A percentile compares a stretch with the other conserved stretches of the same genome.
Evolutionary conservation across 2,113 vertebrate species (phyloP).

Genomic region (Mola mola): DNA sequence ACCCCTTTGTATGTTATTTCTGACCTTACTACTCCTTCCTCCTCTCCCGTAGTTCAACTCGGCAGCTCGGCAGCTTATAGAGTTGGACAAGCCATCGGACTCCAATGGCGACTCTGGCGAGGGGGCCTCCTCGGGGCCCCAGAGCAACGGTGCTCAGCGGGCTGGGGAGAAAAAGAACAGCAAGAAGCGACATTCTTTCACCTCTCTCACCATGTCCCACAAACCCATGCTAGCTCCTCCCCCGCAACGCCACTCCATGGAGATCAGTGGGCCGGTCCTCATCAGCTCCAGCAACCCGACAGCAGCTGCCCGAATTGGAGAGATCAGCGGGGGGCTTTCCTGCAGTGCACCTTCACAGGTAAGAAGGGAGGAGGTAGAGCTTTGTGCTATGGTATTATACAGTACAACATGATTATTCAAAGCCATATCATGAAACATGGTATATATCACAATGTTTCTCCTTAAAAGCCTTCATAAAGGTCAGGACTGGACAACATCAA

Average conservation of each 20-base stretch:
- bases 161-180: conserved; percentile 95
- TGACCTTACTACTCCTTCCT: conserved; percentile 18
- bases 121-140: conserved; percentile 85
- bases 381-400: too few species aligned
- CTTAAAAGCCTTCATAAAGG: too few species aligned
- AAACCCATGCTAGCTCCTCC: conserved; percentile 92
- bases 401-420: too few species aligned
- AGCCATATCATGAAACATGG: too few species aligned
- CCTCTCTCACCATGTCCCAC: conserved; percentile 97
- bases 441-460: too few species aligned
- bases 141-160: conserved; percentile 87
- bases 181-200: conserved; percentile 98
- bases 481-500: too few species aligned
- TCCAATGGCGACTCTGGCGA: conserved; percentile 85
- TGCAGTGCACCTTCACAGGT: conserved; percentile 98
- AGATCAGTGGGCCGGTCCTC: conserved; percentile 97
- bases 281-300: conserved; percentile 99
- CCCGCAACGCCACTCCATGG: conserved; percentile 96
- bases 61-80: conserved; percentile 94
- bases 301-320: conserved; percentile 93
- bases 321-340: conserved; percentile 91
- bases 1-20: conserved; percentile 32
- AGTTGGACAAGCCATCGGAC: conserved; percentile 91
- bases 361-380: conserved; percentile 31
- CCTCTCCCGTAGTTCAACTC: conserved; percentile 88